A percentile compares a stretch with the other conserved stretches of the same genome.
Evolutionary conservation across 2,888 invertebrate genomes (phyloP).

Genomic region (Pyrrhosoma nymphula): DNA sequence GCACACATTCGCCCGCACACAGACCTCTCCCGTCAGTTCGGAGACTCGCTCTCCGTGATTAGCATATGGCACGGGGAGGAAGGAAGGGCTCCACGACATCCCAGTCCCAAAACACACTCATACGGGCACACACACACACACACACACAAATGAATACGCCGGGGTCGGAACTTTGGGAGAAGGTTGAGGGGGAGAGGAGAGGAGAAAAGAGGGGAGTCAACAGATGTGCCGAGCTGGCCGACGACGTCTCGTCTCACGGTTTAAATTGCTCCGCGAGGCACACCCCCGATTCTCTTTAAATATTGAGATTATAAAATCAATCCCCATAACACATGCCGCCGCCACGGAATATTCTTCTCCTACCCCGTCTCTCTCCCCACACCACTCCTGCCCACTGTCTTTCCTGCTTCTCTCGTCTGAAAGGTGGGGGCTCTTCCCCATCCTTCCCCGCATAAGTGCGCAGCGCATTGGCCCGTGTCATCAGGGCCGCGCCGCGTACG

Average conservation of each 20-base stretch:
- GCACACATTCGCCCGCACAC: too few relatives aligned
- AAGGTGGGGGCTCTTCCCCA: too few relatives aligned
- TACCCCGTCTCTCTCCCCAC: neutral
- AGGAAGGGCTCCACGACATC: neutral
- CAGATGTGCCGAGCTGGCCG: neutral
- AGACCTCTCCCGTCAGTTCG: neutral
- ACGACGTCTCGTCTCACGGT: neutral
- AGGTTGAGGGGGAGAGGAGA: neutral
- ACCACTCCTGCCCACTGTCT: too few relatives aligned
- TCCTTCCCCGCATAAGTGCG: neutral
- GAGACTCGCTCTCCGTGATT: neutral
- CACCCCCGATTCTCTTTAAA: slow-evolving; percentile 18
- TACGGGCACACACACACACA: neutral
- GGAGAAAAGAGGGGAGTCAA: neutral
- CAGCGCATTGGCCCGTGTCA: neutral
- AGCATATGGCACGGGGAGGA: neutral
- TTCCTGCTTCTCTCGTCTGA: too few relatives aligned
- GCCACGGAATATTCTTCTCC: neutral
- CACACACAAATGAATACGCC: too few relatives aligned
- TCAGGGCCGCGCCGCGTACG: neutral
- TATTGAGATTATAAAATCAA: slow-evolving; percentile 36
- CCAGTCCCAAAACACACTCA: neutral
- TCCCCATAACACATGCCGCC: neutral
- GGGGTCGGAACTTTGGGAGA: too few relatives aligned
- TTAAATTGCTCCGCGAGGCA: neutral